Evolutionary conservation across 2,797 vertebrate species (phyloP), one percentile per base, ranked within the genome.

Genomic region (Coilia nasus): DNA sequence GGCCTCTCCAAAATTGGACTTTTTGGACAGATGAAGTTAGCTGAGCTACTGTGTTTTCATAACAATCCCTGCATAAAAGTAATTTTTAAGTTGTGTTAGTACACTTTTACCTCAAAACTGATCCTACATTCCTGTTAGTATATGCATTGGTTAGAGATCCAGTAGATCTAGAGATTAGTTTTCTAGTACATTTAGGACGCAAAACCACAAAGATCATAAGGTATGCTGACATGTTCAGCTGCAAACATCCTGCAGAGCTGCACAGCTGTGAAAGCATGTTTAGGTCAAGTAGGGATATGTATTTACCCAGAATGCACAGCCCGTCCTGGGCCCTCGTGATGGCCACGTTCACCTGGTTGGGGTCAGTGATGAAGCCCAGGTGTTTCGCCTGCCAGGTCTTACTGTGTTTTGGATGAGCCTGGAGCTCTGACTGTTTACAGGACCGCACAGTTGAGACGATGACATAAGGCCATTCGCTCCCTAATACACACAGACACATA

Each of bases 391-490:
- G 91, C 96, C 96, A 97, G 83, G 93, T 91, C 87, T 92, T 95
- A 0, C 95, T 95, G n/a, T 96, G 95, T 0, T 85, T 91, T 1
- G 0, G 83, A 0, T 97, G 95, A 0, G 96, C 86, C 3, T 95
- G 94, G 0, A 89, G 83, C 0, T 46, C 82, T 0, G 90, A 81
- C 71, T 25, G 71, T 3, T 78, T 5, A 78, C 93, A 91, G 11
- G 96, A 95, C 46, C 96, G 96, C 0, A 97, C 96, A 0, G 95
- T 95, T 0, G 96, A 95, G 50, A 97, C 59, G 84, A 97, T 94
- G 83, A 97, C 95, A 0, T 96, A 97, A 44, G 90, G 95, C 96
- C 96, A 97, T 81, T 97, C 96, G 0, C 96, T 96, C 81, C 96
- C 96, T 97, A 89, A 57, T 28, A 5, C 71, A 75, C 47, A 83